Base-by-base conservation (phyloP, 1,140 invertebrate genomes). In the Drosophila nasuta region DNA sequence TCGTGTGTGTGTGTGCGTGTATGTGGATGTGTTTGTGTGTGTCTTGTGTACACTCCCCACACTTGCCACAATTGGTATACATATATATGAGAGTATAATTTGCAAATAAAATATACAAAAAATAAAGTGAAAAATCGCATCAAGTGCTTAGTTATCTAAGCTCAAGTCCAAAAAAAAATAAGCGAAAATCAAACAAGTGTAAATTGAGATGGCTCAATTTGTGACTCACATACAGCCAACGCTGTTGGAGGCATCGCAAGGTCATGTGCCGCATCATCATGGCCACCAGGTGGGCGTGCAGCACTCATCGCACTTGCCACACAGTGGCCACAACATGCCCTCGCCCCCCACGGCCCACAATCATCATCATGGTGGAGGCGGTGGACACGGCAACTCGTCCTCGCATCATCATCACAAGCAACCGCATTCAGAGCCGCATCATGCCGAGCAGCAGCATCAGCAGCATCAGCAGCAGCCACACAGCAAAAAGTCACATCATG, bases 191-290 rank as follows among this genome's bases (percentile, higher is more conserved):
- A 80, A 82, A 83, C 69, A 88, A 88, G 80, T 88, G 77, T 60
- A 74, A 75, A 46, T 2, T 45, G 66, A 54, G 63, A 85, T 94
- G 94, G 94, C 94, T 46, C 94, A 94, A 87, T 94, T 94, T 75
- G 94, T 94, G 58, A 94, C 94, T 48, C 94, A 94, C 81, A 94
- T 94, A 76, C 94, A 94, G 85, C 94, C 94, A 30, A 94, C 94
- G 30, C 77, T 94, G 88, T 75, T 94, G 85, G 94, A 94, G 81
- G 93, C 93, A 13, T 93, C 93, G 33, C 93, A 94, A 76, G 93
- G 94, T 81, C 93, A 94, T 90, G 72, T 93, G 52, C 93, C 93
- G 13, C 92, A 92, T 67, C 92, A 93, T 69, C 89, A 92, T 77
- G 76, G 87, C 54, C 91, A 93, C 75, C 90, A 92, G 75, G 87